Evolutionary conservation across 2,888 invertebrate species (phyloP).

Genomic region (Colletes collaris): DNA sequence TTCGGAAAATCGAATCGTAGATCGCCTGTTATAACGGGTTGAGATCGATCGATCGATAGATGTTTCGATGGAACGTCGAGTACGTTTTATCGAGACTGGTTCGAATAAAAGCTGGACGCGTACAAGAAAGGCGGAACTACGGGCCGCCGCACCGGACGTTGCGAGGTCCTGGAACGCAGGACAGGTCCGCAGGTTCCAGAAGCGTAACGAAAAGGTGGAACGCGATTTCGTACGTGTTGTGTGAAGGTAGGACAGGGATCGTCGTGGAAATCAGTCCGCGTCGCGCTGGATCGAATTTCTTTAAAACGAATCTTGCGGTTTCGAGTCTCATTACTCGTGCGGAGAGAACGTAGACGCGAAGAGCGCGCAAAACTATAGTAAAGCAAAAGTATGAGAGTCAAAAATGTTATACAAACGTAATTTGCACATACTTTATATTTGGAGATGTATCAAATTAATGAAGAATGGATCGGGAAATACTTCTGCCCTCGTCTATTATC

Average conservation of each 20-base stretch:
- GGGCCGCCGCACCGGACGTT: conserved; percentile 79
- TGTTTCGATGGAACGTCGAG: conserved; percentile 13
- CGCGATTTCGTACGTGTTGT: conserved; percentile 44
- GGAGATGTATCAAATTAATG: too few relatives aligned
- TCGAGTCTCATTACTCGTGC: neutral
- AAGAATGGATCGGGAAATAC: too few relatives aligned
- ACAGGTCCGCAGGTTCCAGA: conserved; percentile 66
- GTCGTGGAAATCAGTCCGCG: neutral
- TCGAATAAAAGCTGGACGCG: conserved; percentile 26
- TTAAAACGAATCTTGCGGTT: conserved; percentile 19
- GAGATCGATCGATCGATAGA: conserved; percentile 29
- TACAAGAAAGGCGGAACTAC: conserved; percentile 79
- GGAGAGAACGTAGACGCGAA: too few relatives aligned
- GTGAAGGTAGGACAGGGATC: neutral
- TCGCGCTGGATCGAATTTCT: conserved; percentile 21
- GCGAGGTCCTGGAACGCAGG: conserved; percentile 66
- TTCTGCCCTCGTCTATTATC: too few relatives aligned
- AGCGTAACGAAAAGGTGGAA: conserved; percentile 71
- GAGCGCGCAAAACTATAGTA: too few relatives aligned
- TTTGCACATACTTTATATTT: too few relatives aligned
- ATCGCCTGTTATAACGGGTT: neutral
- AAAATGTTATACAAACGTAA: too few relatives aligned
- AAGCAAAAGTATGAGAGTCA: too few relatives aligned
- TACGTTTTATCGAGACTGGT: conserved; percentile 44
- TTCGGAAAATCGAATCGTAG: neutral